Base-by-base conservation (phyloP, 2,797 vertebrate genomes). In the Enteromius argenteus region DNA sequence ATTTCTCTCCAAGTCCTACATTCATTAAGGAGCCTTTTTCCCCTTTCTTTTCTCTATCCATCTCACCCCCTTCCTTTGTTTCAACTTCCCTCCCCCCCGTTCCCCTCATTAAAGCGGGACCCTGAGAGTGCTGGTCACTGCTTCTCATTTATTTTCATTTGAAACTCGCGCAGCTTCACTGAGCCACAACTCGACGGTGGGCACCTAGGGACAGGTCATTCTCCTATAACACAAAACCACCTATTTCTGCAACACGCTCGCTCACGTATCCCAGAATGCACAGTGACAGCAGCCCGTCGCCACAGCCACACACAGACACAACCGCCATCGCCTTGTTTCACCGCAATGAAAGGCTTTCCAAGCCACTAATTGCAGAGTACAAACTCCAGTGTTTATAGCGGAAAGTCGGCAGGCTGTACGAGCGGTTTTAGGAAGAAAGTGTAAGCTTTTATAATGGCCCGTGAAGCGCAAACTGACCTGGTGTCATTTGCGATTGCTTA, bases 71-170 rank as follows among this genome's bases (percentile, higher is more conserved):
- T 73, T 79, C 67, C 60, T 87, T 83, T 82, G 82, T 84, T 84
- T 84, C 39, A 79, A 21, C 53, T 5, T 72, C 56, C 67, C 81
- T 72, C 58, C 80, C 67, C 39, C 87, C 76, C 39, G 71, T 73
- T 92, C 90, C 91, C 91, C 94, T 95, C 94, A 95, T 95, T 94
- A 95, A 93, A 94, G 91, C 89, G 88, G 91, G 92, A 92, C 91
- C 92, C 92, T 92, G 93, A 91, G 93, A 94, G 92, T 90, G 92
- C 91, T 88, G 93, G 94, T 95, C 94, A 94, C 92, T 93, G 94
- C 90, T 93, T 94, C 94, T 95, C 95, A 95, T 95, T 95, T 95
- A 95, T 95, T 95, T 95, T 94, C 94, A 95, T 95, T 94, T 94
- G 92, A 95, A 94, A 93, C 91, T 92, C 89, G 92, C 91, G 91